A percentile compares a stretch with the other conserved stretches of the same genome.
These are phyloP conservation scores for Leucophenga montana DNA, from an alignment of 2,888 invertebrate genomes.

Conservation along the genomic window DNA sequence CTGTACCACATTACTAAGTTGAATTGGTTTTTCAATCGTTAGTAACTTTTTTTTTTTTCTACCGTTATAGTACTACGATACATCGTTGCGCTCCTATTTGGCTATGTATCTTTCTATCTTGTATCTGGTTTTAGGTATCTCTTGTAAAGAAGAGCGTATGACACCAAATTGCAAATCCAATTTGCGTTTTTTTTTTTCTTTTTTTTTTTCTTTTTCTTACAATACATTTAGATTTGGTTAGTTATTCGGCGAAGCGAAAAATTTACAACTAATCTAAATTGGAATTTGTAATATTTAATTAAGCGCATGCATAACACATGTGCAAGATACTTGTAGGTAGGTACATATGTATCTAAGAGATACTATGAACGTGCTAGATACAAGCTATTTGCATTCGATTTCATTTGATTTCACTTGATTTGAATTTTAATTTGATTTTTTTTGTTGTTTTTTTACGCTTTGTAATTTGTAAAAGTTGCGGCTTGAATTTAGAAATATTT, in stretches of 20 bases:
- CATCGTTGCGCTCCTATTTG: slow-evolving; percentile 11
- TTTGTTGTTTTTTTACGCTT: too few relatives aligned
- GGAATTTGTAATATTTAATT: slow-evolving; percentile 59
- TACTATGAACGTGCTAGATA: too few relatives aligned
- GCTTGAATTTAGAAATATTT: too few relatives aligned
- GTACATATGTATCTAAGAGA: slow-evolving; percentile 36
- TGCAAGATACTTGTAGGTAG: slow-evolving; percentile 47
- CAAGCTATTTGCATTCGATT: slow-evolving; percentile 16
- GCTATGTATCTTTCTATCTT: slow-evolving; percentile 22
- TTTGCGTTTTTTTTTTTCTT: slow-evolving; percentile 34
- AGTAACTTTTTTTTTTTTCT: slow-evolving; percentile 17
- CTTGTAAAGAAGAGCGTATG: not conserved
- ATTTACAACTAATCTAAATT: slow-evolving; percentile 52
- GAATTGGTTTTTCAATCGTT: slow-evolving; percentile 19
- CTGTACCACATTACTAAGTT: slow-evolving; percentile 18
- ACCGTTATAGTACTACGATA: slow-evolving; percentile 14
- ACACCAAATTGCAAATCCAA: slow-evolving; percentile 57
- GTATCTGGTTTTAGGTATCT: not conserved
- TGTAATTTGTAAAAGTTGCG: not conserved
- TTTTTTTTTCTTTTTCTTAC: too few relatives aligned
- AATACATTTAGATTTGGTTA: slow-evolving; percentile 3
- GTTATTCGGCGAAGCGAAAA: slow-evolving; percentile 33
- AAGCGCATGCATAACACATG: slow-evolving; percentile 43
- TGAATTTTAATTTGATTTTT: slow-evolving; percentile 45
- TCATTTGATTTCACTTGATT: slow-evolving; percentile 37